These are phyloP conservation scores for Helogale parvula DNA, from an alignment of 2,113 vertebrate genomes.

Conservation along the genomic window DNA sequence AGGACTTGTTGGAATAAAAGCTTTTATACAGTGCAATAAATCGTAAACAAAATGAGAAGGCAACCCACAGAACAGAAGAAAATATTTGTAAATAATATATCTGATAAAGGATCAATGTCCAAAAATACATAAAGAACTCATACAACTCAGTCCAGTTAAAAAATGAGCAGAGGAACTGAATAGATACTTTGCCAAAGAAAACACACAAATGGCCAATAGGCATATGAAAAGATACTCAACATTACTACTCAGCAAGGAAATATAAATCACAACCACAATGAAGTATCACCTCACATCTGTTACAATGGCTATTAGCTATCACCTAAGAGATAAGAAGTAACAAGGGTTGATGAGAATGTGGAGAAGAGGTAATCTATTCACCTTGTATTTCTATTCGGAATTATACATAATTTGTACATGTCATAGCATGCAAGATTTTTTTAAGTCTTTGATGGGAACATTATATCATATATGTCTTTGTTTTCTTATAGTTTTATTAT, in stretches of 20 bases:
- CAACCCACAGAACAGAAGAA: neutral
- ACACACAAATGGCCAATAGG: neutral
- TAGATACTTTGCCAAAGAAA: neutral
- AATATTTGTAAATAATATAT: neutral
- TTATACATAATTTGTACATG: neutral
- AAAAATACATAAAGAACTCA: neutral
- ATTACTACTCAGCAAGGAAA: neutral
- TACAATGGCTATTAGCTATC: neutral
- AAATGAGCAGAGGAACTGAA: neutral
- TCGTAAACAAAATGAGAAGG: neutral
- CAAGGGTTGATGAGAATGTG: neutral
- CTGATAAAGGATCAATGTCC: neutral
- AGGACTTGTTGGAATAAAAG: neutral
- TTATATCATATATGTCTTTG: neutral
- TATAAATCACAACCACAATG: neutral
- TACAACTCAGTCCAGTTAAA: neutral
- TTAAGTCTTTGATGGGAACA: neutral
- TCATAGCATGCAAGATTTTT: neutral
- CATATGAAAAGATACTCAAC: neutral
- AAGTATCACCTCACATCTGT: neutral
- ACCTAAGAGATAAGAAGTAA: neutral
- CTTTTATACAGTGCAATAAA: neutral
- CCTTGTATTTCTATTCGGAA: neutral
- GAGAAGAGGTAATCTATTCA: neutral
- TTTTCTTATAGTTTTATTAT: neutral